phyloP scores from a whole-genome alignment of 2,797 vertebrate species.

The Rhynchonycteris naso region DNA sequence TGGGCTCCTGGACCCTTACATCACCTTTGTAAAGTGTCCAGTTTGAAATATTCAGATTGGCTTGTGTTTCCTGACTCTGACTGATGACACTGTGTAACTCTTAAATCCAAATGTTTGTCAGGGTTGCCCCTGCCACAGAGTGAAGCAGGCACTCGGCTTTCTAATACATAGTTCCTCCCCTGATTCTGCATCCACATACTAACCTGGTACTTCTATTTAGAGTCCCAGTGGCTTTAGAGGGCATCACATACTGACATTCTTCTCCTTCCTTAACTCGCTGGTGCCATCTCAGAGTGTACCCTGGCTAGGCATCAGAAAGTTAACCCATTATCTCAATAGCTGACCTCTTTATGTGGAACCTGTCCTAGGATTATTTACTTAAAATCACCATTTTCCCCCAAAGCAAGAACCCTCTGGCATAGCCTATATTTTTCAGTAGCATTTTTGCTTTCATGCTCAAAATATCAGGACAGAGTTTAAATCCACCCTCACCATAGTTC shows the following conservation, averaged over 20 bases:
- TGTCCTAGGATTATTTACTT: background rate
- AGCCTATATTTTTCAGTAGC: background rate
- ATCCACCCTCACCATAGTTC: background rate
- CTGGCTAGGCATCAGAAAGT: background rate
- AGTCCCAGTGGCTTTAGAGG: background rate
- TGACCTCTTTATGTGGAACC: background rate
- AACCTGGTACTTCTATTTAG: background rate
- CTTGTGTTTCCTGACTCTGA: background rate
- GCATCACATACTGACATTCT: background rate
- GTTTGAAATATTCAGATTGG: background rate
- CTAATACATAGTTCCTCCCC: background rate
- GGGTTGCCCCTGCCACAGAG: background rate
- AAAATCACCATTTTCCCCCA: background rate
- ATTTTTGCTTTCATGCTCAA: constrained; percentile 26
- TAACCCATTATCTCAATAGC: background rate
- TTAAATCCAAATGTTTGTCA: background rate
- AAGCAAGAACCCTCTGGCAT: background rate
- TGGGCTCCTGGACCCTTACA: background rate
- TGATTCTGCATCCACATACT: background rate
- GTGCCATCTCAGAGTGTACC: background rate
- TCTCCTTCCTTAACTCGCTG: background rate
- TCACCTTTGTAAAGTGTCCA: background rate
- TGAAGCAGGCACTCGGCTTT: background rate
- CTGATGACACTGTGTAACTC: background rate
- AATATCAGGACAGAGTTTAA: background rate